phyloP scores from a whole-genome alignment of 2,113 vertebrate species.

The Callorhinus ursinus region DNA sequence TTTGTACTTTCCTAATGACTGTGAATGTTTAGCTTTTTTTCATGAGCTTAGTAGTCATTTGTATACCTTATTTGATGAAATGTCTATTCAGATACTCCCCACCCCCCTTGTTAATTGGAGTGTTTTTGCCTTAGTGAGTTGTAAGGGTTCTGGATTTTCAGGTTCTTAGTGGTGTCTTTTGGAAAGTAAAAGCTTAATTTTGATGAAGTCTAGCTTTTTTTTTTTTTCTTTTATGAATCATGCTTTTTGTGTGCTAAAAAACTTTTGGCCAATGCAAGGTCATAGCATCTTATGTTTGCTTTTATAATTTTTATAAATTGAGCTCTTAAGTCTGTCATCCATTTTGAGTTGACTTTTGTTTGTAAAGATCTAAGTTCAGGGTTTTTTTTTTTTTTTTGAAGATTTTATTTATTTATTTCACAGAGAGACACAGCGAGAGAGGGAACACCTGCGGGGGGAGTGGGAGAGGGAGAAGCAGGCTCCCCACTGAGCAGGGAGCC shows the following conservation, averaged over 20 bases:
- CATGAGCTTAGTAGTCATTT: background rate
- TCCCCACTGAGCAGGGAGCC: too few relatives aligned
- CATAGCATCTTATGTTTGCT: background rate
- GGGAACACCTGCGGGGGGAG: too few relatives aligned
- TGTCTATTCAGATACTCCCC: background rate
- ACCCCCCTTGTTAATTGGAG: background rate
- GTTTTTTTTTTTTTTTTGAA: background rate
- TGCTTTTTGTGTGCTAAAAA: background rate
- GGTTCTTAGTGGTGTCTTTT: background rate
- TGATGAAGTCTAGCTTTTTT: background rate
- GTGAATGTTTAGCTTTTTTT: background rate
- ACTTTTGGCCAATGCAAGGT: background rate
- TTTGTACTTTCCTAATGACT: background rate
- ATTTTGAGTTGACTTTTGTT: background rate
- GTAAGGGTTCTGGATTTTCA: background rate
- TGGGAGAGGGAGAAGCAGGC: too few relatives aligned
- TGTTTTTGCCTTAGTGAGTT: background rate
- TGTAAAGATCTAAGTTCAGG: background rate
- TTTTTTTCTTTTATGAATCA: background rate
- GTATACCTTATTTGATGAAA: background rate
- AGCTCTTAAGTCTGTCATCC: background rate
- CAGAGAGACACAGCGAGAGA: too few relatives aligned
- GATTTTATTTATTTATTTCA: too few relatives aligned
- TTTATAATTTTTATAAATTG: background rate
- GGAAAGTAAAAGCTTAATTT: slow-evolving; percentile 11